These are phyloP conservation scores for Forbesichthys agassizii DNA, from an alignment of 2,113 vertebrate species.

Conservation along the genomic window DNA sequence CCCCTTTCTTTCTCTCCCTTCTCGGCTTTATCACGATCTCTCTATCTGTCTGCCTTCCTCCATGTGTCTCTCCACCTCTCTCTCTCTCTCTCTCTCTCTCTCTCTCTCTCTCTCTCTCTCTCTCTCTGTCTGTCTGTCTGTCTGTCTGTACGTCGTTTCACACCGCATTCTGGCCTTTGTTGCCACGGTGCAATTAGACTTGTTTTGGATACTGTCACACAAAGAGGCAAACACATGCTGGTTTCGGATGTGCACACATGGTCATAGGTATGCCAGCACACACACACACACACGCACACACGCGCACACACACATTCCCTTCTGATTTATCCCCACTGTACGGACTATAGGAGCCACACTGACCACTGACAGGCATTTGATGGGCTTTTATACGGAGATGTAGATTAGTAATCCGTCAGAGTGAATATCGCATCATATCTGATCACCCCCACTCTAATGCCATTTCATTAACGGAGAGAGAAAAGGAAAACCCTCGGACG, in stretches of 20 bases:
- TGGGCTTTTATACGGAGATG: conserved; percentile 40
- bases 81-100: conserved; percentile 26
- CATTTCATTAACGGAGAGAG: conserved; percentile 60
- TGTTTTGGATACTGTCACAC: conserved; percentile 63
- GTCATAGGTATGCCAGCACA: conserved; percentile 2
- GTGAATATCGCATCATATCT: conserved; percentile 59
- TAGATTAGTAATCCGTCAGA: conserved; percentile 56
- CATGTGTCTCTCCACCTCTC: background rate
- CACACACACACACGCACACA: conserved; percentile 18
- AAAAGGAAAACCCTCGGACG: conserved; percentile 14
- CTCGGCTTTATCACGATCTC: conserved; percentile 48
- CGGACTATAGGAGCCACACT: conserved; percentile 1
- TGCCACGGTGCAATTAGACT: conserved; percentile 51
- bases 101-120: conserved; percentile 9
- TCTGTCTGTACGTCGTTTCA: conserved; percentile 40
- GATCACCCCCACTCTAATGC: conserved; percentile 49
- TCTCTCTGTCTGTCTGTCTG: conserved; percentile 14
- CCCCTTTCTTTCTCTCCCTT: conserved; percentile 39
- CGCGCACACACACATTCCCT: conserved; percentile 1
- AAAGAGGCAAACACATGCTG: conserved; percentile 43
- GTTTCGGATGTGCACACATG: conserved; percentile 27
- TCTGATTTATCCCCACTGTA: conserved; percentile 31
- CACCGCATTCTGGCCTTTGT: conserved; percentile 57
- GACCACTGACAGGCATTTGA: conserved; percentile 33
- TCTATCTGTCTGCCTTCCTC: conserved; percentile 37